Conservation (phyloP, 2,797 vertebrate genomes). For the Macropodus opercularis region DNA sequence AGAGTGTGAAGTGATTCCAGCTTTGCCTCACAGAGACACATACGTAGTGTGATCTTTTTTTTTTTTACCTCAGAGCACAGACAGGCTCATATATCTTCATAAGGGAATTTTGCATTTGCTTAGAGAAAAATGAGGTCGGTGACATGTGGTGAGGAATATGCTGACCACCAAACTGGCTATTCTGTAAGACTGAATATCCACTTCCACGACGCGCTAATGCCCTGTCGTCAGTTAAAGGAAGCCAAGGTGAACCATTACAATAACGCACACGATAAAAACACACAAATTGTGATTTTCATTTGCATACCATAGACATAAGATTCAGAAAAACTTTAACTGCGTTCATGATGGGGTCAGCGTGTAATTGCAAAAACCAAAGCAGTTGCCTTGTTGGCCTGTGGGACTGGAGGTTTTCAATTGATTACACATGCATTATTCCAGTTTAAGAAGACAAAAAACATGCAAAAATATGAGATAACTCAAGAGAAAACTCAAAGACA, state of each 20-base stretch:
- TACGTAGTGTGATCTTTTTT: neutral
- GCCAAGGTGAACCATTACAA: slow-evolving; percentile 1
- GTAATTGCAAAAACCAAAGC: slow-evolving; percentile 2
- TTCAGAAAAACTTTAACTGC: neutral
- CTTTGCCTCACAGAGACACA: slow-evolving; percentile 8
- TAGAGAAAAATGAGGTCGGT: slow-evolving; percentile 44
- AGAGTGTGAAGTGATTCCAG: slow-evolving; percentile 18
- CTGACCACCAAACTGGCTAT: slow-evolving; percentile 28
- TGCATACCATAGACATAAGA: neutral
- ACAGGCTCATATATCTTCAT: slow-evolving; percentile 16
- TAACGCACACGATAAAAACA: neutral
- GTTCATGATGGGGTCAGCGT: slow-evolving; percentile 7
- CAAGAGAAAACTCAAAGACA: slow-evolving; percentile 16
- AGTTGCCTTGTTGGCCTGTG: slow-evolving; percentile 3
- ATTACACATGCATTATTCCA: slow-evolving; percentile 11
- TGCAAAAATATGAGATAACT: slow-evolving; percentile 19
- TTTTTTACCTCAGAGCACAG: slow-evolving; percentile 6
- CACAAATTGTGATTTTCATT: neutral
- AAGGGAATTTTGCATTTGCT: slow-evolving; percentile 33
- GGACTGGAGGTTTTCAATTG: neutral
- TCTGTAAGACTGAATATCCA: slow-evolving; percentile 29
- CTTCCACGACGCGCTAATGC: slow-evolving; percentile 36
- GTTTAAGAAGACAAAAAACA: slow-evolving; percentile 15
- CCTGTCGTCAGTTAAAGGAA: slow-evolving; percentile 30
- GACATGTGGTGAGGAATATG: slow-evolving; percentile 38